These are phyloP conservation scores for Amiota mariae DNA, from an alignment of 2,888 invertebrate species.

Conservation along the genomic window DNA sequence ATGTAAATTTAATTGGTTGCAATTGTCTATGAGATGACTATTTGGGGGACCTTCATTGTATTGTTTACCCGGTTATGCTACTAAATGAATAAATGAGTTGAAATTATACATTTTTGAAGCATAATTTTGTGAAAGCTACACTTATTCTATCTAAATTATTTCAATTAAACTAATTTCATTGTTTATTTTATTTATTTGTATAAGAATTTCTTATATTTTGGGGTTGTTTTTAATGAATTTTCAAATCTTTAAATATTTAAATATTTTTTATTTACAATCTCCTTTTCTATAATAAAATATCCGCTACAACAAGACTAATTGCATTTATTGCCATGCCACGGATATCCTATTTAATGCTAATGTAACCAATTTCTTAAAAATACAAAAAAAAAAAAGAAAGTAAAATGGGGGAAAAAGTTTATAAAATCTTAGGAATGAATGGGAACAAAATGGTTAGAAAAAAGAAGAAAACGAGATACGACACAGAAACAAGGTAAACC, in stretches of 20 bases:
- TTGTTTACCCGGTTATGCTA: no score
- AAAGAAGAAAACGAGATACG: slow-evolving; percentile 30
- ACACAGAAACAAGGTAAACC: slow-evolving; percentile 60
- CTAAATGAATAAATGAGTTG: no score
- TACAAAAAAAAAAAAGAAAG: slow-evolving; percentile 1
- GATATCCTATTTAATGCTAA: slow-evolving; percentile 33
- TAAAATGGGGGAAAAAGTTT: neutral
- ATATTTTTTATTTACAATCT: neutral
- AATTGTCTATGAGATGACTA: slow-evolving; percentile 25
- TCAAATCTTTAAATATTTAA: no score
- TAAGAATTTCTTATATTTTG: neutral
- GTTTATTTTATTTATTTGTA: slow-evolving; percentile 53
- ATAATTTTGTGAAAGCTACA: slow-evolving; percentile 34
- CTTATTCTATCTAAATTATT: no score
- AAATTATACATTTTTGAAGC: neutral
- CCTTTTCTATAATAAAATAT: neutral
- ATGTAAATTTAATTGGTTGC: slow-evolving; percentile 31
- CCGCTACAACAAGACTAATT: slow-evolving; percentile 1
- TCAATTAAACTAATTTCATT: slow-evolving; percentile 41
- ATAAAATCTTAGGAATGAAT: slow-evolving; percentile 7
- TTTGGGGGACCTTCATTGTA: no score
- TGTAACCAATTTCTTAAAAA: slow-evolving; percentile 8
- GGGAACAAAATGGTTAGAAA: no score
- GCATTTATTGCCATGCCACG: slow-evolving; percentile 28
- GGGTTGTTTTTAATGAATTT: no score